Evolutionary conservation across 2,797 vertebrate species (phyloP), one percentile per base, ranked within the genome.

Genomic region (Macropodus opercularis): DNA sequence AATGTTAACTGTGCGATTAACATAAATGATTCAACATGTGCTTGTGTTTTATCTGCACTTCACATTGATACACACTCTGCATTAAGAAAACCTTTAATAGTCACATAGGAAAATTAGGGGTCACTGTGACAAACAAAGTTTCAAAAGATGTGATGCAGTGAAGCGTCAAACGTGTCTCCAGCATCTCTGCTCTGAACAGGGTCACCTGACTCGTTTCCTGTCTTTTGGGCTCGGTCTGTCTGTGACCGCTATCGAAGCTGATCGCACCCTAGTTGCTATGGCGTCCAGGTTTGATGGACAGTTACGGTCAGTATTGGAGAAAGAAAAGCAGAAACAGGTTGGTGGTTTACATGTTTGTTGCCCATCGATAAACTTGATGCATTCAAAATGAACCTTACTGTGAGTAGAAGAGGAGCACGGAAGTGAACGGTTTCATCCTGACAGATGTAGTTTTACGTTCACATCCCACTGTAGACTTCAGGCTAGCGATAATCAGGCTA

Each of bases 201-300:
- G 96, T 51, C 97, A 98, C 60, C 91, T 98, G 46, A 93, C 94
- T 2, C 94, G 95, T 2, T 94, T 94, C 82, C 85, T 98, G 79
- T 92, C 95, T 24, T 94, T 95, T 1, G 93, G 94, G 6, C 92
- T 96, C 8, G 90, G 93, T 0, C 84, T 98, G 6, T 76, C 80
- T 0, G 95, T 98, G 36, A 96, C 94, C 0, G 94, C 93, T 0
- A 85, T 98, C 3, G 96, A 98, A 73, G 94, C 93, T 0, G 93
- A 97, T 8, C n/a, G 23, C 17, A 77, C 74, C 3, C 88, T 97
- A 63, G 93, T 93, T 15, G 36, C 80, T 1, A 90, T 75, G 86
- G 96, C 95, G 0, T 49, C 81, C 59, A 93, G 40, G 72, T 94
- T 94, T 57, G 96, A 98, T 64, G 80, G 6, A 60, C 86, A 97